Evolutionary conservation across 2,888 invertebrate genomes (phyloP).

Genomic region (Clostera curtula): DNA sequence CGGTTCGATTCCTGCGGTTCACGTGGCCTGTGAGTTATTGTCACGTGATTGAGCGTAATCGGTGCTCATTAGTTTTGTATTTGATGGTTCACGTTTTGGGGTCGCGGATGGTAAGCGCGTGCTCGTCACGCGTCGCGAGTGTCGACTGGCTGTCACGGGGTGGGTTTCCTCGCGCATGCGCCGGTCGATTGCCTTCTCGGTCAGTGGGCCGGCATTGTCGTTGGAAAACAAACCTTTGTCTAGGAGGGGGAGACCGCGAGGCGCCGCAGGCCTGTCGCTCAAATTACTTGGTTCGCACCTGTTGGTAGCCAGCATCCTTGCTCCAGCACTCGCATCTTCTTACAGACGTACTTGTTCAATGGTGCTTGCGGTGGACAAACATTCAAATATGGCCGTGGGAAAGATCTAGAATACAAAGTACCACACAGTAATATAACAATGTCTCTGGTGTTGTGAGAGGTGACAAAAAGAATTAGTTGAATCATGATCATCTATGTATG

Average conservation of each 20-base stretch:
- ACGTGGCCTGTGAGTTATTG: conserved; percentile 27
- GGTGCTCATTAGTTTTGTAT: conserved; percentile 19
- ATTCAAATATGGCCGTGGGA: no score
- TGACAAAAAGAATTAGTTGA: no score
- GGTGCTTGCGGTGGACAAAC: no score
- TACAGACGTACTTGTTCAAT: no score
- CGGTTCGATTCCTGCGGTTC: no score
- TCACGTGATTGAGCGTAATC: conserved; percentile 21
- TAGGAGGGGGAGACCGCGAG: conserved; percentile 54
- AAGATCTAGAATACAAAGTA: no score
- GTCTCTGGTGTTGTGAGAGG: no score
- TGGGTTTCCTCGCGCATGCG: conserved; percentile 50
- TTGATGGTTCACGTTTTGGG: conserved; percentile 15
- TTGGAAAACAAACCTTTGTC: conserved; percentile 68
- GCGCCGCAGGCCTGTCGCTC: conserved; percentile 46
- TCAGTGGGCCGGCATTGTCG: conserved; percentile 61
- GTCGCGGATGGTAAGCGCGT: conserved; percentile 18
- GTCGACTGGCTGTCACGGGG: conserved; percentile 42
- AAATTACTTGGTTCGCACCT: conserved; percentile 54
- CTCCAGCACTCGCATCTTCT: no score
- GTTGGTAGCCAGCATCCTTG: conserved; percentile 40
- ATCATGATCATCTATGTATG: no score
- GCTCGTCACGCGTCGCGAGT: conserved; percentile 35
- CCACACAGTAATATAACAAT: no score
- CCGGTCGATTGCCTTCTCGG: conserved; percentile 66